Evolutionary conservation across 2,888 invertebrate species (phyloP).

Genomic region (Xylota segnis): DNA sequence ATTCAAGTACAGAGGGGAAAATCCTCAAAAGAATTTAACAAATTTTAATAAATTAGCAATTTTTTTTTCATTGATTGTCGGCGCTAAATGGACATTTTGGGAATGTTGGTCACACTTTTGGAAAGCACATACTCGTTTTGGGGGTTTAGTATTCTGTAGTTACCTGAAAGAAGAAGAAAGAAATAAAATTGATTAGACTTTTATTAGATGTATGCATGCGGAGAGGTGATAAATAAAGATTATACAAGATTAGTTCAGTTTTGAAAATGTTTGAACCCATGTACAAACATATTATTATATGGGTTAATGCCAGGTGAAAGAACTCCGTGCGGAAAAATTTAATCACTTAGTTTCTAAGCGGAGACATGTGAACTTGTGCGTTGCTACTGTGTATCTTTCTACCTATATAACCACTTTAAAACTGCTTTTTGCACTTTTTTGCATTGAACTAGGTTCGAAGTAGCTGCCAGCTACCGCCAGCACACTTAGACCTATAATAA

Average conservation of each 20-base stretch:
- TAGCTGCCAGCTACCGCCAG: too few relatives aligned
- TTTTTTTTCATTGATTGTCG: constrained; percentile 7
- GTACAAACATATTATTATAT: too few relatives aligned
- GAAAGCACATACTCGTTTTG: constrained; percentile 2
- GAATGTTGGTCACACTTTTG: constrained; percentile 13
- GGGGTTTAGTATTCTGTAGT: not conserved
- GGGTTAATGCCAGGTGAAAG: too few relatives aligned
- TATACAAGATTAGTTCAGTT: not conserved
- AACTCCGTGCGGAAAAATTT: too few relatives aligned
- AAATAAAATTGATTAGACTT: not conserved
- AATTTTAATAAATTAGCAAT: constrained; percentile 14
- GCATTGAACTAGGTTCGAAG: too few relatives aligned
- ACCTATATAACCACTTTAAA: too few relatives aligned
- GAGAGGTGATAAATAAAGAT: not conserved
- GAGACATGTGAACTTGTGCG: too few relatives aligned
- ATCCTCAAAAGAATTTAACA: constrained; percentile 43
- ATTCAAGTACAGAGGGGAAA: constrained; percentile 18
- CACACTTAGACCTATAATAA: too few relatives aligned
- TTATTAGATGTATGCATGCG: not conserved
- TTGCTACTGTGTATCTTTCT: too few relatives aligned
- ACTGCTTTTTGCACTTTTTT: too few relatives aligned
- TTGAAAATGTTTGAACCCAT: too few relatives aligned
- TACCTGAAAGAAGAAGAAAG: constrained; percentile 9
- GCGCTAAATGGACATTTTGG: not conserved
- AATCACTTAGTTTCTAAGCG: too few relatives aligned